Conservation (phyloP, 2,113 vertebrate species). For the Cebidichthys violaceus region DNA sequence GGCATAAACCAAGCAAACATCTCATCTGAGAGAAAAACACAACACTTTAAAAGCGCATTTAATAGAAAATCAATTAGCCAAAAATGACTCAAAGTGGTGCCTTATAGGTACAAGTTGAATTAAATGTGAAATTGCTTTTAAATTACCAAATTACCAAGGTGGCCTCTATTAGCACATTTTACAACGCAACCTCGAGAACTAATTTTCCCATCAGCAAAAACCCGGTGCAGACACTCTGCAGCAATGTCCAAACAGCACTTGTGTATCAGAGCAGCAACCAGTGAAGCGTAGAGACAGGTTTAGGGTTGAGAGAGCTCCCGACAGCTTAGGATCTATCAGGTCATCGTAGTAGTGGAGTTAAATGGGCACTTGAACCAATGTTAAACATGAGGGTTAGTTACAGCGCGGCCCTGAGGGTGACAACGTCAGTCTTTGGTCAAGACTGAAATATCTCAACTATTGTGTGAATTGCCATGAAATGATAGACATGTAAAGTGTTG, state of each 20-base stretch:
- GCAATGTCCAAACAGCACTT: not conserved
- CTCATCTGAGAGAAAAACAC: not conserved
- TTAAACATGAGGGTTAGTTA: not conserved
- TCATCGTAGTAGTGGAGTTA: not conserved
- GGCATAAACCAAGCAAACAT: not conserved
- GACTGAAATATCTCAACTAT: not conserved
- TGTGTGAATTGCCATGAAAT: not conserved
- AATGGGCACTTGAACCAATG: not conserved
- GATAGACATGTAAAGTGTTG: not conserved
- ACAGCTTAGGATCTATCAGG: no score
- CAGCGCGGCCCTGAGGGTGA: not conserved
- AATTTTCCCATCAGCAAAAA: not conserved
- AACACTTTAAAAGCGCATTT: not conserved
- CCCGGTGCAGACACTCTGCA: not conserved
- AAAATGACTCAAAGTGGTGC: slow-evolving; percentile 7
- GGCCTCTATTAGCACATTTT: slow-evolving; percentile 2
- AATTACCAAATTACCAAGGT: slow-evolving; percentile 5
- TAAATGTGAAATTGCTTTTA: slow-evolving; percentile 27
- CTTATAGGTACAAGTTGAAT: slow-evolving; percentile 33
- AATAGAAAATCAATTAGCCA: slow-evolving; percentile 25
- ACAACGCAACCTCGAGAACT: not conserved
- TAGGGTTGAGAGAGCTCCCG: not conserved
- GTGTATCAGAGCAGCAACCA: not conserved
- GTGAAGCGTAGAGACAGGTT: not conserved
- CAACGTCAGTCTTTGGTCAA: not conserved